Base-by-base conservation (phyloP, 2,113 vertebrate genomes). In the Laterallus jamaicensis region DNA sequence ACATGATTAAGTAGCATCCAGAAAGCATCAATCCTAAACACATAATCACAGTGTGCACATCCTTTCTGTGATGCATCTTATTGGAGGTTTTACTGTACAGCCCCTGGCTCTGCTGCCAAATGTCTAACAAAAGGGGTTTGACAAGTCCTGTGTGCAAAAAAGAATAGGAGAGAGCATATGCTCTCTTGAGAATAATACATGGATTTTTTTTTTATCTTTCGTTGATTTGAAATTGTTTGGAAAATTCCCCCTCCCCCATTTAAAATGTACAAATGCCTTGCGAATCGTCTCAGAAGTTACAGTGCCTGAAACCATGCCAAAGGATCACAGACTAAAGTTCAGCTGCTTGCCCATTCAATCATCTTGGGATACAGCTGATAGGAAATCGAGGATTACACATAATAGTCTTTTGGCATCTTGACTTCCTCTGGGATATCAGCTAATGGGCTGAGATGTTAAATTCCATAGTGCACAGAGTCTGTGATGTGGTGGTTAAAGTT, bases 401-500 rank as follows among this genome's bases (percentile, higher is more conserved):
- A 94, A 92, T 44, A 44, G 60, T 82, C 56, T 92, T 86, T 71
- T 71, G 73, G 81, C 76, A 84, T 83, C 66, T 86, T 89, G 49
- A 55, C 37, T 69, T 85, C 37, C 69, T 92, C 62, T 88, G 67
- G 74, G 71, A 69, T 74, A 88, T 39, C 66, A 77, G 67, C 52
- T 96, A 94, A 91, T 79, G 50, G 82, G 47, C 54, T 82, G 85
- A 80, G 44, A 82, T 54, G 32, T 39, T 93, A 40, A 88, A 91
- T 60, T 86, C 60, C 69, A 62, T 50, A 81, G 85, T 77, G 47
- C 59, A 74, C 39, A 66, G 59, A 83, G 32, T 32, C 84, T 95
- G 49, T 76, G 88, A 89, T 94, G 35, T 80, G 70, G 59, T 77
- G 49, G 70, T 77, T 95, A 95, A 97, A 97, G 58, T 84, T 90